Base-by-base conservation (phyloP, 2,888 invertebrate species). In the Pediacus dermestoides region DNA sequence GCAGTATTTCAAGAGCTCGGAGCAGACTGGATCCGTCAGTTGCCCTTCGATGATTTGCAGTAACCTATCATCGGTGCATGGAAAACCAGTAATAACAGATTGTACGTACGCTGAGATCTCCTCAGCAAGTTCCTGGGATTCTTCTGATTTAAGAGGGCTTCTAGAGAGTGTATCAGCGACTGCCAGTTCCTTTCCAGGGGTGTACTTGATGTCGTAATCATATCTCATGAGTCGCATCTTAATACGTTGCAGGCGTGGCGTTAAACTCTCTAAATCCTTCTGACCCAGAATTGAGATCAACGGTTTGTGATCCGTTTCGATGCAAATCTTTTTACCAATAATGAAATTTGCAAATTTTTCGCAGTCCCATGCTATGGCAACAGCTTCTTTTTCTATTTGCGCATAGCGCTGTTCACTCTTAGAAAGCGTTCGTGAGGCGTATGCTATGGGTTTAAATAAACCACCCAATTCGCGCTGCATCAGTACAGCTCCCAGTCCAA, bases 161-260 rank as follows among this genome's bases (percentile, higher is more conserved):
- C 56, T 33, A 10, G 56, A 60, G 16, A 53, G 41, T 13, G 53
- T 42, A 35, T 63, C 60, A 15, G 58, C 57, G 14, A 60, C 44
- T 21, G 46, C 38, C 46, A 62, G 51, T 18, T 55, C 33, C 34
- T 48, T 53, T 13, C 60, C 60, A 3, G 56, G 60, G 30, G 45
- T 63, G 22, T 40, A 48, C n/a, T 13, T 30, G 1, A 45, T 31
- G 9, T 8, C 26, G 8, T 37, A 16, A 23, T 37, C 38, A 39
- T 46, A 46, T 13, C 12, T 16, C 37, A 45, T 40, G 26, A 50
- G 22, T 4, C n/a, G 39, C 8, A 42, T 39, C 31, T 6, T 13
- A 14, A 44, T 11, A 37, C 33, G 37, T 22, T 45, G 42, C 14
- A 42, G 4, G 9, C 45, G 2, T 14, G 36, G 4, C 2, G 42